Base-by-base conservation (phyloP, 2,113 vertebrate species). In the Salminus brasiliensis region DNA sequence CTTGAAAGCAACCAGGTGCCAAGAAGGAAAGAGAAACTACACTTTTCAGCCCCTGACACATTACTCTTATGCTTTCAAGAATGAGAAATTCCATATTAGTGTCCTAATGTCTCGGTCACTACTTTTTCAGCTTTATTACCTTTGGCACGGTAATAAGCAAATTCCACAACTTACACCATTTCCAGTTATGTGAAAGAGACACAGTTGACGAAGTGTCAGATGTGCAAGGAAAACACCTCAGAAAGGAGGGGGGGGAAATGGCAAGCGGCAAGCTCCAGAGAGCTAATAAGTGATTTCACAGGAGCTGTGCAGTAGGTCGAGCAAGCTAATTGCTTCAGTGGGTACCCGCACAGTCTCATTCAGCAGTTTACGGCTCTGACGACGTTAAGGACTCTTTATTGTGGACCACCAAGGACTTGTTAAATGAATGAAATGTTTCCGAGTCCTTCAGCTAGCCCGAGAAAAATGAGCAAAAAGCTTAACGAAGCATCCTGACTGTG, bases 241-340 rank as follows among this genome's bases (percentile, higher is more conserved):
- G 32, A 72, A 59, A 27, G 15, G 23, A 47, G n/a, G n/a, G n/a
- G n/a, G 21, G 59, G 13, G 65, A 8, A 34, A 53, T 47, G 67
- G 49, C 39, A 34, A 60, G 34, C 18, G 18, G 36, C 12, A 1
- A 23, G 72, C 27, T 74, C 74, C 39, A 18, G 23, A 74, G 77
- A 52, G 57, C 60, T 67, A 68, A 71, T 78, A 84, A 83, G 86
- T 72, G 25, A 32, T 59, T 79, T 78, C n/a, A 86, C 80, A 82
- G 71, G 85, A 88, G 79, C 78, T 89, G 68, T 86, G 85, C 88
- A 88, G 67, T 55, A 72, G 83, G 87, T 84, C 39, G 23, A 74
- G 18, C 8, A 41, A 76, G 73, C 85, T 74, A 68, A 86, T 77
- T 83, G 84, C 83, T 82, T 77, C 27, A 47, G 85, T 74, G 67